phyloP scores from a whole-genome alignment of 2,113 vertebrate species.

The Vireo altiloquus region DNA sequence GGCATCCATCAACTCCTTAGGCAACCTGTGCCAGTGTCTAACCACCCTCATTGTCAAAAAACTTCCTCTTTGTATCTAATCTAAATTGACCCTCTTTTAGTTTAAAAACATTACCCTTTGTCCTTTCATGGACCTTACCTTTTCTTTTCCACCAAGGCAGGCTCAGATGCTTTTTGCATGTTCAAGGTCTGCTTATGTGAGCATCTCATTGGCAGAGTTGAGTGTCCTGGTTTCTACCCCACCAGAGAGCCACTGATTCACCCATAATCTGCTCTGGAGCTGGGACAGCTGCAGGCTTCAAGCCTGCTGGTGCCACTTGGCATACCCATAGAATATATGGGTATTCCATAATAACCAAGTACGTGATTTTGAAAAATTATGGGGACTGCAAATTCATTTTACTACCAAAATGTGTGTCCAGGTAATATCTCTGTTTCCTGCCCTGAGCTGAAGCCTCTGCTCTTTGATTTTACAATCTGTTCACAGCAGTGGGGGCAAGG shows the following conservation, averaged over 20 bases:
- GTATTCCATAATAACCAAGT: too few species aligned
- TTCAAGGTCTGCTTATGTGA: neutral
- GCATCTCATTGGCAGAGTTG: neutral
- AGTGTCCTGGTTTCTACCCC: neutral
- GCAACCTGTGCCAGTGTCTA: neutral
- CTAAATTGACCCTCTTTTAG: neutral
- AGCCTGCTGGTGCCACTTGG: neutral
- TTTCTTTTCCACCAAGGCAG: neutral
- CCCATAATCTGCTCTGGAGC: neutral
- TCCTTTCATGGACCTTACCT: neutral
- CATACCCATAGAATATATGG: neutral
- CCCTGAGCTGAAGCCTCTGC: neutral
- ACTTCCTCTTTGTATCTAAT: neutral
- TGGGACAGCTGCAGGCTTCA: rapidly evolving
- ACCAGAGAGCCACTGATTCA: neutral
- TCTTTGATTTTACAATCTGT: neutral
- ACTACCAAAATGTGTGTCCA: rapidly evolving
- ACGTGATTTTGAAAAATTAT: neutral
- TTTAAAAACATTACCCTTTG: neutral
- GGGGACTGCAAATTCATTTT: neutral
- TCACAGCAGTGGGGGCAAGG: neutral
- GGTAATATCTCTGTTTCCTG: neutral
- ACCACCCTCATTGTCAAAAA: neutral
- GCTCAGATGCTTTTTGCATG: neutral
- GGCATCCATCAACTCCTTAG: neutral